Conservation (phyloP, 2,888 invertebrate species). For the Tholera decimalis region DNA sequence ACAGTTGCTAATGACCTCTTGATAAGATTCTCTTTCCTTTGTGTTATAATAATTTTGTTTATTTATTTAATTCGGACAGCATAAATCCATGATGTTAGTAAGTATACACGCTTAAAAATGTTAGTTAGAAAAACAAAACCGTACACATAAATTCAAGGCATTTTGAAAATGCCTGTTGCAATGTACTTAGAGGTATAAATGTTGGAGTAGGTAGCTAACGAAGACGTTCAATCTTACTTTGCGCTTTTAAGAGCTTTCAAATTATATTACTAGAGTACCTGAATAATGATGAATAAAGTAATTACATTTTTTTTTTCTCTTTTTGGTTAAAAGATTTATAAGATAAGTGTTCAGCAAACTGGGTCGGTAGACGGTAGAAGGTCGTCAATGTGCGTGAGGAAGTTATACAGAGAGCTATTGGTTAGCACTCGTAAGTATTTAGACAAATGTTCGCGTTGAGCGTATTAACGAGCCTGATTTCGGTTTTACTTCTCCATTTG, state of each 20-base stretch:
- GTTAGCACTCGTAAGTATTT: slow-evolving; percentile 48
- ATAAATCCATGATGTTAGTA: too few species aligned
- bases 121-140: too few species aligned
- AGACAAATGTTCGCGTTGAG: slow-evolving; percentile 57
- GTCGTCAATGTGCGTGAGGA: slow-evolving; percentile 33
- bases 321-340: slow-evolving; percentile 39
- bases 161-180: slow-evolving; percentile 9
- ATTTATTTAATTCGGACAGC: too few species aligned
- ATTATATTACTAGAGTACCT: slow-evolving; percentile 36
- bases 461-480: slow-evolving; percentile 56
- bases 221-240: slow-evolving; percentile 47
- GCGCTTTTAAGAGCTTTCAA: slow-evolving; percentile 38
- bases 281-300: slow-evolving; percentile 32
- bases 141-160: neutral
- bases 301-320: slow-evolving; percentile 39
- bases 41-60: neutral
- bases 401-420: slow-evolving; percentile 27
- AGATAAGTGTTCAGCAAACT: slow-evolving; percentile 33
- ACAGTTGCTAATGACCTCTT: slow-evolving; percentile 13
- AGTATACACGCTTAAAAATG: neutral
- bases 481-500: slow-evolving; percentile 57
- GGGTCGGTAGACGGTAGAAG: slow-evolving; percentile 31
- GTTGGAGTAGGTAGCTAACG: slow-evolving; percentile 7
- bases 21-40: neutral
- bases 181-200: slow-evolving; percentile 26